phyloP scores from a whole-genome alignment of 2,888 invertebrate species.

The Myopa tessellatipennis region DNA sequence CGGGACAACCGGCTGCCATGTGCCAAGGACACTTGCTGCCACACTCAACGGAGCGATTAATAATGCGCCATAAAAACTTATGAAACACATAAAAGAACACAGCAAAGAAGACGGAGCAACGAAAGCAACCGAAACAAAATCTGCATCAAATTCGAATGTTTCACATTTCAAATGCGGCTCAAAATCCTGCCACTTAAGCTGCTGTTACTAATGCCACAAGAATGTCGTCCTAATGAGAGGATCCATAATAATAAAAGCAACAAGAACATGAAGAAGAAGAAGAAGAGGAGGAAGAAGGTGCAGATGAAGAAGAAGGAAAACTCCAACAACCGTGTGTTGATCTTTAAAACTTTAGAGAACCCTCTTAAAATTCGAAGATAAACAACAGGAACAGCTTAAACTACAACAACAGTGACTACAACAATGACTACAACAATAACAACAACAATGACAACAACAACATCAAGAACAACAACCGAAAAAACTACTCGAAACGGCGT shows the following conservation, averaged over 20 bases:
- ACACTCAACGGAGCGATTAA: conserved; percentile 20
- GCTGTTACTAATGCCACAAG: conserved; percentile 26
- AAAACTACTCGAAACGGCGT: conserved; percentile 62
- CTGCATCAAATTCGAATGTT: not conserved
- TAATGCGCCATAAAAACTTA: conserved; percentile 2
- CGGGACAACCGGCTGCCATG: not conserved
- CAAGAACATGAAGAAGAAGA: not conserved
- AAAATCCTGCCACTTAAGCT: not conserved
- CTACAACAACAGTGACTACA: not conserved
- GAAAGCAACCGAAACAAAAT: not conserved
- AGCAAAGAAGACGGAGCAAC: not conserved
- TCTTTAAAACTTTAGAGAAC: conserved; percentile 2
- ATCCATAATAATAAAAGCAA: too few relatives aligned
- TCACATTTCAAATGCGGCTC: conserved; percentile 14
- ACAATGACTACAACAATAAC: not conserved
- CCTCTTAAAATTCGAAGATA: not conserved
- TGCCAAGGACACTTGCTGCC: conserved; percentile 34
- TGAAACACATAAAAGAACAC: conserved; percentile 10
- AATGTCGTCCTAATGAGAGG: conserved; percentile 33
- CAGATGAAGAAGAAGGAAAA: not conserved
- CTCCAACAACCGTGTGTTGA: too few relatives aligned
- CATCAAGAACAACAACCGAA: not conserved
- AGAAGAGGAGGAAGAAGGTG: not conserved
- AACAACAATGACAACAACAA: conserved; percentile 22
- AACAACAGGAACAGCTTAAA: too few relatives aligned